Base-by-base conservation (phyloP, 23 tunicate species). In the Trididemnum nubilum region DNA sequence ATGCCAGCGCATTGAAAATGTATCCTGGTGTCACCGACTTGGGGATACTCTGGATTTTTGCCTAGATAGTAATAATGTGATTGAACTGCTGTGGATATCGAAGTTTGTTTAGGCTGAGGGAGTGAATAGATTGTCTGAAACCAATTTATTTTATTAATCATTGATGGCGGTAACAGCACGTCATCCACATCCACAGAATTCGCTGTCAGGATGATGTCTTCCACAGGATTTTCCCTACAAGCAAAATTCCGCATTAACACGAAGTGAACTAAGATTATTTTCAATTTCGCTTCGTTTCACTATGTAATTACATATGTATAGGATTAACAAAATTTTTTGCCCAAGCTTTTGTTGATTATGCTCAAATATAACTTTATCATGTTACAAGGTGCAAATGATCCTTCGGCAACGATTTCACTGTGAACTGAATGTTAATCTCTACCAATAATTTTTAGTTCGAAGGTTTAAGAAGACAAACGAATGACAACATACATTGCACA, bases 1-100 rank as follows among this genome's bases (percentile, higher is more conserved):
- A 79, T 49, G 0, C 95, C 95, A 15, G 85, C 81, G 33, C 88
- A 90, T 64, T 84, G 77, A 51, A 84, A 90, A 33, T 58, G 79
- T 1, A 84, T 73, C 31, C 95, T 84, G 3, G 69, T 40, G 72
- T 90, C 89, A 1, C 95, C 95, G 0, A 90, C 88, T 12, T 51
- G 65, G 21, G 95, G 95, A 22, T 64, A 2, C 22, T 33, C n/a
- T 33, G 89, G 86, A 52, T 90, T 81, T 34, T 33, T 51, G 1
- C 85, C 95, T 39, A 65, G 77, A 77, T 84, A 84, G 65, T 84
- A 84, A 50, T 84, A 80, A 0, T 84, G 79, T 30, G 54, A 36
- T 51, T 84, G 60, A 1, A 51, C 25, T 34, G 66, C 26, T 2
- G 58, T 75, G 2, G 73, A 37, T 25, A 50, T 5, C n/a, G n/a